Base-by-base conservation (phyloP, 2,113 vertebrate species). In the Salvelinus sp. region DNA sequence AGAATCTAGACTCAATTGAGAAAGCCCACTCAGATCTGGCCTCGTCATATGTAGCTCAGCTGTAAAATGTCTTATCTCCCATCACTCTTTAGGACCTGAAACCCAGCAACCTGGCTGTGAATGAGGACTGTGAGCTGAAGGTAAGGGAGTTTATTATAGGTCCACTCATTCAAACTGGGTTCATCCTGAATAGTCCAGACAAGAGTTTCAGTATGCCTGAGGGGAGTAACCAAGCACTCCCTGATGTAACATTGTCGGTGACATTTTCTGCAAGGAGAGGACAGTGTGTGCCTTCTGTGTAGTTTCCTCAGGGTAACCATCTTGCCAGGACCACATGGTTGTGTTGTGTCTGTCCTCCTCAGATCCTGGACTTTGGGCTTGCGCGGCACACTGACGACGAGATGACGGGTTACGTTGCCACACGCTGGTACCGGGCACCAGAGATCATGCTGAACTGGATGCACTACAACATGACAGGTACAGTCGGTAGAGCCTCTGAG, bases 381-480 rank as follows among this genome's bases (percentile, higher is more conserved):
- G 98, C 98, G 0, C 93, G 98, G 12, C 97, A 96, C 76, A 98
- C 97, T 0, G 97, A 99, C 12, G 98, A 99, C 30, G 98, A 99
- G 83, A 99, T 99, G 98, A 99, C 97, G 0, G 98, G 98, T 0
- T 99, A 99, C 0, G 98, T 99, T 86, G 98, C 98, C 48, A 99
- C 98, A 1, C 93, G 98, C 66, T 99, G 98, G 98, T 99, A 99
- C 87, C 89, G 98, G 23, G 98, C 98, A 48, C 98, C 98, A 3
- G 98, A 99, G 90, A 99, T 99, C 90, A 99, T 99, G 97, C 92
- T 99, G 48, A 99, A 99, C 90, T 99, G 98, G 98, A 99, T 99
- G 98, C 98, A 99, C 90, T 99, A 99, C 94, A 99, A 98, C 91
- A 96, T 97, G 93, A 99, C 98, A 90, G 98, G 98, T 99, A 83